These are phyloP conservation scores for Zoanthus gigantus DNA, from an alignment of 92 coral and sea anemone species.

Conservation along the genomic window DNA sequence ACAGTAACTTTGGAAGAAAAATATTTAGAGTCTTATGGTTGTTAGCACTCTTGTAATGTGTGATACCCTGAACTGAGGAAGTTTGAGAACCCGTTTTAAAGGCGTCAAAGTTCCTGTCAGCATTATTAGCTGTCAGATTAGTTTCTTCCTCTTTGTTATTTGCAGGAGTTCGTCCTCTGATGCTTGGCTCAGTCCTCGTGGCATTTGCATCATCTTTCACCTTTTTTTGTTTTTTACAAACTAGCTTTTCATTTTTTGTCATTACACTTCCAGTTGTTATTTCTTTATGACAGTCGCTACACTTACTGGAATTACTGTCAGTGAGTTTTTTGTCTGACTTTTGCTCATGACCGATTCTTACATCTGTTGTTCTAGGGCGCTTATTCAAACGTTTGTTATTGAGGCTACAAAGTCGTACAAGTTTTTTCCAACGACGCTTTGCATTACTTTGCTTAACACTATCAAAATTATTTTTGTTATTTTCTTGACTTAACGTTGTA, in stretches of 20 bases:
- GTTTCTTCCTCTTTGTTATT: neutral
- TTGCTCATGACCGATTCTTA: neutral
- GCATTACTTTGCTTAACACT: neutral
- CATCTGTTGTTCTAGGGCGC: neutral
- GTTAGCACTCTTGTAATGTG: neutral
- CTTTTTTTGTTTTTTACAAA: neutral
- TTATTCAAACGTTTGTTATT: neutral
- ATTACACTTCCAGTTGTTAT: too few relatives aligned
- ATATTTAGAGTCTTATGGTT: neutral
- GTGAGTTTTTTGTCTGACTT: neutral
- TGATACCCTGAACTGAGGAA: neutral
- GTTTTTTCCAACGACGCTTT: slow-evolving; percentile 13
- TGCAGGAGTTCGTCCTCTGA: neutral
- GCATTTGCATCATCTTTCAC: neutral
- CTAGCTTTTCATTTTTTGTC: neutral
- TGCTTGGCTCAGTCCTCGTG: neutral
- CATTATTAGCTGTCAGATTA: neutral
- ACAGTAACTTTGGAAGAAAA: neutral
- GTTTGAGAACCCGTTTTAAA: neutral
- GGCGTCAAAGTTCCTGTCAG: neutral
- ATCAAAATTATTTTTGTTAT: neutral
- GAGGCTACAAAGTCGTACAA: slow-evolving; percentile 15
- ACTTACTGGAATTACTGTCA: neutral
- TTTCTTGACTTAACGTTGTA: neutral
- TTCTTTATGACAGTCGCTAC: neutral